Conservation (phyloP, 2,113 vertebrate genomes). For the Narcine bancroftii region DNA sequence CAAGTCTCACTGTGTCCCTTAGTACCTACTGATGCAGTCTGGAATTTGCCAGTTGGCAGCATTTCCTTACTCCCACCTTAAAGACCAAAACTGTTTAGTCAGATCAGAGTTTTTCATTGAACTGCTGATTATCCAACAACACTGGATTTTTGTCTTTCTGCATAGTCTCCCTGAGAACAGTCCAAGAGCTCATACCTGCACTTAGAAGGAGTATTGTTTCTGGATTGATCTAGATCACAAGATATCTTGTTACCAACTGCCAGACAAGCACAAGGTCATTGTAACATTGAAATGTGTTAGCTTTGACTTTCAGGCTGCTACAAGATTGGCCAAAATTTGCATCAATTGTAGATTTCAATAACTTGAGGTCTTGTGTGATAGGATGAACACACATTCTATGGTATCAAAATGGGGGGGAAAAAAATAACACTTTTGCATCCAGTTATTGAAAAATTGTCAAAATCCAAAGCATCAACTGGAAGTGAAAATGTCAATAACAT, state of each 20-base stretch:
- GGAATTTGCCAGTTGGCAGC: no score
- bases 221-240: neutral
- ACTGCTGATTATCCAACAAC: no score
- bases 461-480: neutral
- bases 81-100: no score
- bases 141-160: no score
- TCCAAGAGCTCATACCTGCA: neutral
- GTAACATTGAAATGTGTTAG: neutral
- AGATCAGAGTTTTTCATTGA: no score
- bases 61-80: no score
- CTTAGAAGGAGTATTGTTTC: neutral
- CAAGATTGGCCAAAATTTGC: neutral
- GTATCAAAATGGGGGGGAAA: no score
- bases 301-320: neutral
- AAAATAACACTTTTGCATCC: no score
- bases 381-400: neutral
- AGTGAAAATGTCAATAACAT: neutral
- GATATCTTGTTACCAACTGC: neutral
- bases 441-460: no score
- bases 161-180: no score
- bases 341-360: neutral
- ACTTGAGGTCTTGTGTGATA: neutral
- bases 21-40: no score
- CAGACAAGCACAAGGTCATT: neutral
- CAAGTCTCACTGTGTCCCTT: no score